Percentiles rank a stretch among this genome's conserved stretches.
Evolutionary conservation across 2,888 invertebrate genomes (phyloP).

Genomic region (Cephalotes varians): DNA sequence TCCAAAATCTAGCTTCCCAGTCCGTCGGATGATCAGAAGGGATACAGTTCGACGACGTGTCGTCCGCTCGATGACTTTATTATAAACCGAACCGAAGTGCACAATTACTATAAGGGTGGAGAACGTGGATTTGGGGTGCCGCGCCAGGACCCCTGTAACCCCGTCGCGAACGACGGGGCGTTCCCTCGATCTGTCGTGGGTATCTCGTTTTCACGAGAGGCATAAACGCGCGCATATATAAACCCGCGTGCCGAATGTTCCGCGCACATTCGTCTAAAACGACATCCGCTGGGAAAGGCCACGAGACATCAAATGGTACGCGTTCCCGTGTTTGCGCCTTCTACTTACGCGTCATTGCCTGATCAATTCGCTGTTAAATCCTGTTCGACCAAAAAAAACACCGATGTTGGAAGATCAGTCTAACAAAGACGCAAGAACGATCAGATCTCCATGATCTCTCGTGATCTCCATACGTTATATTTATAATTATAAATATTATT

Average conservation of each 20-base stretch:
- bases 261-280: constrained; percentile 60
- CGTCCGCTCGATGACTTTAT: constrained; percentile 79
- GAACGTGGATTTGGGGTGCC: constrained; percentile 69
- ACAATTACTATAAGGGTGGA: constrained; percentile 79
- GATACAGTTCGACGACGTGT: constrained; percentile 64
- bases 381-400: constrained; percentile 11
- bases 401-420: neutral
- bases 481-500: neutral
- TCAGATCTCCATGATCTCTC: neutral
- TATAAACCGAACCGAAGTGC: constrained; percentile 80
- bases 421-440: neutral
- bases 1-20: neutral
- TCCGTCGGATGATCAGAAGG: constrained; percentile 52
- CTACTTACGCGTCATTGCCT: constrained; percentile 79
- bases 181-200: constrained; percentile 70
- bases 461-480: too few relatives aligned
- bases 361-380: constrained; percentile 74
- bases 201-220: constrained; percentile 74
- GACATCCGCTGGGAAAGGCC: constrained; percentile 65
- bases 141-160: constrained; percentile 63
- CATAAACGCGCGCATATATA: constrained; percentile 56
- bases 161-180: constrained; percentile 76
- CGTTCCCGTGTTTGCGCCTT: constrained; percentile 77
- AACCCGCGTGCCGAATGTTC: constrained; percentile 58
- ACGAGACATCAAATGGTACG: constrained; percentile 73